Conservation (phyloP, 2,888 invertebrate genomes). For the Camponotus fellah region DNA sequence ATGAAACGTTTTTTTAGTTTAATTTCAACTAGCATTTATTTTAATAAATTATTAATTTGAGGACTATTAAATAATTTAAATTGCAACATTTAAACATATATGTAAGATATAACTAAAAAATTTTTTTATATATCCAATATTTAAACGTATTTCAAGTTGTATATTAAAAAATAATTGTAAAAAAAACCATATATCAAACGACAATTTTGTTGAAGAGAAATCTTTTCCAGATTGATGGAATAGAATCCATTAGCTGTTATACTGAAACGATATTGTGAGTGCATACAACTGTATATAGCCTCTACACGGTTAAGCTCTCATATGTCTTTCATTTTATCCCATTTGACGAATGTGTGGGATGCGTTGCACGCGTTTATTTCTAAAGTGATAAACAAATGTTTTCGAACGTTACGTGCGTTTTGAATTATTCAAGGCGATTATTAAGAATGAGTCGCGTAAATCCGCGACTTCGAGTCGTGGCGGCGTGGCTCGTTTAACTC, state of each 20-base stretch:
- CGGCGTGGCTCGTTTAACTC: slow-evolving; percentile 50
- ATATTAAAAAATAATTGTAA: background rate
- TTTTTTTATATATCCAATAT: background rate
- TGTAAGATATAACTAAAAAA: no score
- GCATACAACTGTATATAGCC: background rate
- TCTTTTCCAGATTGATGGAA: background rate
- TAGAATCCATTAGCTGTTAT: background rate
- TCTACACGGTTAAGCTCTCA: background rate
- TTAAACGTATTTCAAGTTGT: background rate
- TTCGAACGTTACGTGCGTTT: background rate
- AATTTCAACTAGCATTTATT: background rate
- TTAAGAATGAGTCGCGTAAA: slow-evolving; percentile 38
- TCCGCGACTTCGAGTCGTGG: slow-evolving; percentile 11
- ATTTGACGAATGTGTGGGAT: background rate
- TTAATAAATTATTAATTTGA: background rate
- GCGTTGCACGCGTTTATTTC: no score
- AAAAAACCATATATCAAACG: background rate
- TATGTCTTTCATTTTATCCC: background rate
- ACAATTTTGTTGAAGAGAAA: background rate
- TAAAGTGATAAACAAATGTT: background rate
- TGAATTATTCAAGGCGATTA: slow-evolving; percentile 21
- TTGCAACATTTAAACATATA: background rate
- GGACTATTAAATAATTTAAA: background rate
- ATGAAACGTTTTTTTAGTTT: background rate
- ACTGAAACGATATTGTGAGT: background rate